Evolutionary conservation across 1,140 invertebrate genomes (phyloP).

Genomic region (Acromyrmex heyeri): DNA sequence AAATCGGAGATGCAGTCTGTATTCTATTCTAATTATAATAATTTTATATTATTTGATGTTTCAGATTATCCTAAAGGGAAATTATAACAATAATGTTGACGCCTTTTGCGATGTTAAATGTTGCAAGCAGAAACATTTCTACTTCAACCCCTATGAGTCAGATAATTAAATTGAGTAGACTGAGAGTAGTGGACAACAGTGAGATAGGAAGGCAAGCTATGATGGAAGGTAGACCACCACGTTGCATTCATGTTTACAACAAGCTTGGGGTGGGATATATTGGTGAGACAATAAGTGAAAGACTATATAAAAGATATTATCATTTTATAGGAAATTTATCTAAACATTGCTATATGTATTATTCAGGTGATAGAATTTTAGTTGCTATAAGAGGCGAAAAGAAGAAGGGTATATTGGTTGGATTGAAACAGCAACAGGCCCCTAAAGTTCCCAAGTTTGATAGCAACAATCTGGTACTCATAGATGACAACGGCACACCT

Average conservation of each 20-base stretch:
- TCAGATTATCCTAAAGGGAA: background rate
- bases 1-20: too few relatives aligned
- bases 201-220: slow-evolving; percentile 97
- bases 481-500: slow-evolving; percentile 97
- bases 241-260: slow-evolving; percentile 96
- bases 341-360: background rate
- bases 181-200: slow-evolving; percentile 98
- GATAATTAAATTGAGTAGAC: slow-evolving; percentile 91
- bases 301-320: background rate
- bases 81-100: background rate
- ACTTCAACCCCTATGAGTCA: slow-evolving; percentile 88
- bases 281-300: slow-evolving; percentile 84
- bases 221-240: slow-evolving; percentile 96
- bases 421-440: slow-evolving; percentile 94
- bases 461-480: slow-evolving; percentile 98
- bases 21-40: background rate
- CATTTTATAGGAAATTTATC: background rate
- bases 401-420: slow-evolving; percentile 98
- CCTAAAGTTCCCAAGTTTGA: slow-evolving; percentile 97
- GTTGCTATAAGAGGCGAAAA: slow-evolving; percentile 99
- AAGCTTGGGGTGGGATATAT: slow-evolving; percentile 90
- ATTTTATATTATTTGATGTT: slow-evolving; percentile 18
- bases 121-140: slow-evolving; percentile 85
- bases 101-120: slow-evolving; percentile 22
- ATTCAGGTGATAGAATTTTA: slow-evolving; percentile 93